These are phyloP conservation scores for Scalopus aquaticus DNA, from an alignment of 2,113 vertebrate species.

Conservation along the genomic window DNA sequence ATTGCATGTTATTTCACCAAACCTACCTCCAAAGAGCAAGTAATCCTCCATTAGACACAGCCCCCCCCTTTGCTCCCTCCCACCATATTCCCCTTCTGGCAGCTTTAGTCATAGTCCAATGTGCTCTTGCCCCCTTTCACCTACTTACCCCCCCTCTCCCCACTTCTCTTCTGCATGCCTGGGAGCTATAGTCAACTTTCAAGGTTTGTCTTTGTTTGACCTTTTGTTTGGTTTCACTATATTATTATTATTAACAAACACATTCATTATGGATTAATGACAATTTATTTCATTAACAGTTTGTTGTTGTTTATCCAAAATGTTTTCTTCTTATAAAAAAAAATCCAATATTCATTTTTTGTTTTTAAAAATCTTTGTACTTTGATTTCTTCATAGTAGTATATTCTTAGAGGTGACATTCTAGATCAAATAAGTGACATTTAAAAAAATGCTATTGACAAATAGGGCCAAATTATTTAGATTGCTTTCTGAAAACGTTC, in stretches of 20 bases:
- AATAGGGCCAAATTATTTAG: constrained; percentile 2
- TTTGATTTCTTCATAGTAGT: background rate
- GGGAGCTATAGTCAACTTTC: too few species aligned
- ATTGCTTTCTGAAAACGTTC: constrained; percentile 16
- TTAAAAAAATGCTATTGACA: background rate
- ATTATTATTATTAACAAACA: background rate
- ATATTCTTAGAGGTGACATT: constrained; percentile 2
- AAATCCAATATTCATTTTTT: constrained; percentile 5
- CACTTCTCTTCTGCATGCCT: too few species aligned
- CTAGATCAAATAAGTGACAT: background rate
- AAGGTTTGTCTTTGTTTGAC: too few species aligned
- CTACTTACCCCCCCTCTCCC: too few species aligned
- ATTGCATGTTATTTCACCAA: too few species aligned
- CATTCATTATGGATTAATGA: background rate
- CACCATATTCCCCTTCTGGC: too few species aligned
- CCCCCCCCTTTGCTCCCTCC: too few species aligned
- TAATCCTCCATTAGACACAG: too few species aligned
- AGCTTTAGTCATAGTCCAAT: too few species aligned
- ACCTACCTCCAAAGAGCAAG: too few species aligned
- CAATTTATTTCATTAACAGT: background rate
- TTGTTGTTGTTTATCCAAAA: background rate
- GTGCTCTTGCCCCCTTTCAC: too few species aligned
- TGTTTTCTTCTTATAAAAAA: background rate
- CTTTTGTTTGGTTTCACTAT: too few species aligned
- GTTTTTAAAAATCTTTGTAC: background rate